Evolutionary conservation across 2,797 vertebrate species (phyloP).

Genomic region (Tarsius wallacei): DNA sequence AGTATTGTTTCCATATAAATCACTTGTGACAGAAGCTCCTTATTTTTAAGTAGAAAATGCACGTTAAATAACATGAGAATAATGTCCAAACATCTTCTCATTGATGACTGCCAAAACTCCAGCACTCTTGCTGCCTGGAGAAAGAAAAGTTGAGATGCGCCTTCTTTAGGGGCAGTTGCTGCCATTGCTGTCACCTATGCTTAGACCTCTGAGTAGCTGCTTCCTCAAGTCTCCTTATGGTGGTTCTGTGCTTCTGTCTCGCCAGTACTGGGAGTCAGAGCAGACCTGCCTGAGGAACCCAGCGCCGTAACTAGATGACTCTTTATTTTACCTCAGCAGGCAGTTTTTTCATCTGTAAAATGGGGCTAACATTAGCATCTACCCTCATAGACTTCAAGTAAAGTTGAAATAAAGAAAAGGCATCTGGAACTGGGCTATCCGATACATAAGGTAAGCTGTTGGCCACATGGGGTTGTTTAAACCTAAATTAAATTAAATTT

Average conservation of each 20-base stretch:
- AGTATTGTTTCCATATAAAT: conserved; percentile 85
- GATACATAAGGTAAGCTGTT: too few species aligned
- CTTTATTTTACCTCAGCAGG: not conserved
- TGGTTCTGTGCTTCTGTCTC: conserved; percentile 31
- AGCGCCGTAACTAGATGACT: not conserved
- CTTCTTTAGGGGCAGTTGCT: not conserved
- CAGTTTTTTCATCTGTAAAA: not conserved
- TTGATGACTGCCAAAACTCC: conserved; percentile 80
- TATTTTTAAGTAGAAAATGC: conserved; percentile 88
- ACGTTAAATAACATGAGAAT: conserved; percentile 87
- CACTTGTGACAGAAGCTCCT: conserved; percentile 86
- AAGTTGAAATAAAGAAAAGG: not conserved
- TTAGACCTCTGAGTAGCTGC: conserved; percentile 77
- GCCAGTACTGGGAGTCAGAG: not conserved
- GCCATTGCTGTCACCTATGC: conserved; percentile 77
- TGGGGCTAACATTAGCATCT: not conserved
- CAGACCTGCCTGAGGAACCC: not conserved
- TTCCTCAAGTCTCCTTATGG: not conserved
- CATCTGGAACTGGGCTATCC: not conserved
- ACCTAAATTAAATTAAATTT: too few species aligned
- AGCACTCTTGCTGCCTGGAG: conserved; percentile 60
- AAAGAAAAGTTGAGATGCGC: conserved; percentile 67
- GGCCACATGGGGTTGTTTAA: too few species aligned
- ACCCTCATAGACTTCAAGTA: not conserved
- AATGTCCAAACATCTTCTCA: conserved; percentile 82